Percentiles rank a stretch among this genome's conserved stretches.
Evolutionary conservation across 1,140 invertebrate species (phyloP).

Genomic region (Cotesia glomerata): DNA sequence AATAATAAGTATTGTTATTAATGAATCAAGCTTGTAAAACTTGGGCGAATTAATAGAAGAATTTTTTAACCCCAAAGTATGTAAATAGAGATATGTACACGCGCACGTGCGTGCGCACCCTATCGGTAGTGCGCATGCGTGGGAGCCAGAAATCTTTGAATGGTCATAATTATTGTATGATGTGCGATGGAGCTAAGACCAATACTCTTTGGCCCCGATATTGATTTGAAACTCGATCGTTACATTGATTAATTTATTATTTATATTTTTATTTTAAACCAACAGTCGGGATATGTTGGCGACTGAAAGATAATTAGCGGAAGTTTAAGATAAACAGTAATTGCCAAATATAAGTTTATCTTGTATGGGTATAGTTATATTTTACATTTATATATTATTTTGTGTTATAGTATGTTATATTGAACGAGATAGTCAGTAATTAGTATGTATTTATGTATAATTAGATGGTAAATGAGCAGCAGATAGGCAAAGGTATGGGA

Average conservation of each 20-base stretch:
- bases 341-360: too few species aligned
- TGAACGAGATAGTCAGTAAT: too few species aligned
- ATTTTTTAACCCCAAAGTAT: not conserved
- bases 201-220: conserved; percentile 49
- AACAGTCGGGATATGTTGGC: too few species aligned
- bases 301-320: too few species aligned
- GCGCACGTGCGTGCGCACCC: conserved; percentile 23
- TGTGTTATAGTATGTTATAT: not conserved
- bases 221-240: conserved; percentile 21
- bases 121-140: conserved; percentile 13
- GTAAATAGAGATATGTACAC: conserved; percentile 12
- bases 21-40: not conserved
- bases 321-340: too few species aligned
- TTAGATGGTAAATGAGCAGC: too few species aligned
- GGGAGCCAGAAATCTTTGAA: conserved; percentile 40
- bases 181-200: conserved; percentile 44
- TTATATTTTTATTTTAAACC: not conserved
- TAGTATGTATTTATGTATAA: too few species aligned
- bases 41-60: not conserved
- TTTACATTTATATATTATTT: not conserved
- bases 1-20: too few species aligned
- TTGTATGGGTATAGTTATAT: not conserved
- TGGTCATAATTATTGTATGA: conserved; percentile 35
- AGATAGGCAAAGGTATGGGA: too few species aligned
- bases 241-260: not conserved